Evolutionary conservation across 2,797 vertebrate genomes (phyloP), one percentile per base, ranked within the genome.

Genomic region (Cossypha niveicapilla): DNA sequence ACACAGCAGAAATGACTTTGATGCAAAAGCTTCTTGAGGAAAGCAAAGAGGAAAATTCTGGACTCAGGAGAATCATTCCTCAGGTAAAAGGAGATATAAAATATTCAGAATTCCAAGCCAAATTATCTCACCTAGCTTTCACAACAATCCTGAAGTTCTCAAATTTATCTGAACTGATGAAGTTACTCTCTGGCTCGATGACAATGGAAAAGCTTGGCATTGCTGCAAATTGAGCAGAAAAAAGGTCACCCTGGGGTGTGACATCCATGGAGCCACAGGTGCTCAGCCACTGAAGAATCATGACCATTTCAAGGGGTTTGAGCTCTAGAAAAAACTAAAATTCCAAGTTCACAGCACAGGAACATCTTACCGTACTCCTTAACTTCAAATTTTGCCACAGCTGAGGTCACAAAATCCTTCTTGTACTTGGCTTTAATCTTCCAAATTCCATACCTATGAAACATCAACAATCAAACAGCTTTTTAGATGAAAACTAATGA

Each of bases 281-380:
- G 28, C 53, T 70, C 61, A 77, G 32, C 25, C 39, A 56, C 13
- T 37, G 50, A 34, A 65, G 32, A 66, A n/a, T 10, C 7, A 5
- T 0, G 3, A 15, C 2, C 3, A 27, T 53, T 67, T 81, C 13
- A 47, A 66, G 21, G 27, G 18, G 57, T 18, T 3, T 62, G 35
- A 83, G 57, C 22, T 30, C 68, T 27, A 54, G 41, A 34, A 65
- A n/a, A 68, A 13, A 37, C 5, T 8, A 45, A 65, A 66, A 68
- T 47, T 11, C 28, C 48, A 66, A 58, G 18, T 89, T 88, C n/a
- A 50, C 25, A 70, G 15, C 23, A 60, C 5, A 7, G 76, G 42
- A 65, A 91, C 50, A 51, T 39, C 71, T 97, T 98, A 99, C 99
- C 99, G 11, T 99, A 99, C 97, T 99, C 98, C 96, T 98, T 99